Percentiles rank a stretch among this genome's conserved stretches.
These are phyloP conservation scores for Montipora efflorescens DNA, from an alignment of 64 coral and sea anemone species.

Conservation along the genomic window DNA sequence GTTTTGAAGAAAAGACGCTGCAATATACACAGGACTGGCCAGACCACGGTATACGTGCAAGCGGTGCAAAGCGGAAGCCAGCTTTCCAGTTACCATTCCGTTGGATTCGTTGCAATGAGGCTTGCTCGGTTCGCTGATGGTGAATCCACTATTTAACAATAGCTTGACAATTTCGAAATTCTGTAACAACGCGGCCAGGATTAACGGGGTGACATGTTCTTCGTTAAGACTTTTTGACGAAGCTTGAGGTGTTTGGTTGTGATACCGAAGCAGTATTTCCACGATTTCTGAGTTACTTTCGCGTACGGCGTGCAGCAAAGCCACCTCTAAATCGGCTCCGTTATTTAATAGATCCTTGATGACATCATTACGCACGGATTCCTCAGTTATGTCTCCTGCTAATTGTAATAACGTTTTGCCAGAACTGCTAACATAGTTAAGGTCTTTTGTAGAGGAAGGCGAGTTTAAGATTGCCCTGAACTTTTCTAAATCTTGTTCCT, in stretches of 20 bases:
- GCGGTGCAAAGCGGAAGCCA: constrained; percentile 1
- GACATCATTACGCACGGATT: background rate
- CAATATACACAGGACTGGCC: background rate
- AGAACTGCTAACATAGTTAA: background rate
- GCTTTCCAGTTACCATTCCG: background rate
- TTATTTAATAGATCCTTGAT: background rate
- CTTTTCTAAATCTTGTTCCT: constrained; percentile 1
- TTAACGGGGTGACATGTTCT: background rate
- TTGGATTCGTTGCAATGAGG: background rate
- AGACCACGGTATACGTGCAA: constrained; percentile 8
- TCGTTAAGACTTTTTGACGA: background rate
- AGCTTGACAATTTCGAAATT: constrained; percentile 36
- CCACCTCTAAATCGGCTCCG: constrained; percentile 3
- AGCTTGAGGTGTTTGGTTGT: background rate
- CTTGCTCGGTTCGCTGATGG: background rate
- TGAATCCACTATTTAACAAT: background rate
- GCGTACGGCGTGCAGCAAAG: constrained; percentile 18
- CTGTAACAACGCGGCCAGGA: constrained; percentile 17
- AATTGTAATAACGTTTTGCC: constrained; percentile 23
- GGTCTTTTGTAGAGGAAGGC: background rate
- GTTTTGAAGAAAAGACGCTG: constrained; percentile 29
- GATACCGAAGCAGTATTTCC: constrained; percentile 13
- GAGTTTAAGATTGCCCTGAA: background rate
- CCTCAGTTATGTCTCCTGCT: background rate
- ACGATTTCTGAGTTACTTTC: background rate